A percentile compares a stretch with the other conserved stretches of the same genome.
phyloP scores from a whole-genome alignment of 2,797 vertebrate species.

The Decapterus maruadsi region DNA sequence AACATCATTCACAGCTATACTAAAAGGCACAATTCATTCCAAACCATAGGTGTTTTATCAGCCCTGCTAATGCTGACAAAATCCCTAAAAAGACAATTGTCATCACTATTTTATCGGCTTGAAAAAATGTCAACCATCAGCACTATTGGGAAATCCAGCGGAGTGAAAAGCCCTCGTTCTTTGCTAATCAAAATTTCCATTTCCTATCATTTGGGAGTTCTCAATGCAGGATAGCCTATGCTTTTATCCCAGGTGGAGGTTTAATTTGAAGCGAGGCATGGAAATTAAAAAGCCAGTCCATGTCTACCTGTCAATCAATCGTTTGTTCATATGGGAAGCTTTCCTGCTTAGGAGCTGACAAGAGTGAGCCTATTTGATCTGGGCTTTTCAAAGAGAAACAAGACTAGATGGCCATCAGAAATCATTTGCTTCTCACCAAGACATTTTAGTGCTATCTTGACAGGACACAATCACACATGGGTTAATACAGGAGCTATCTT shows the following conservation, averaged over 20 bases:
- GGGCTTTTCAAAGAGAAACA: slow-evolving; percentile 81
- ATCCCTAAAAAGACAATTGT: slow-evolving; percentile 83
- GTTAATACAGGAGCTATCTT: slow-evolving; percentile 81
- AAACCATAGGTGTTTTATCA: slow-evolving; percentile 67
- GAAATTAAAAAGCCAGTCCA: slow-evolving; percentile 88
- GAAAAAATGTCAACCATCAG: slow-evolving; percentile 81
- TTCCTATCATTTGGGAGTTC: slow-evolving; percentile 81
- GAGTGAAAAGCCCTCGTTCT: slow-evolving; percentile 80
- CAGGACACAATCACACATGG: slow-evolving; percentile 81
- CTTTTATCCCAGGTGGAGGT: slow-evolving; percentile 92
- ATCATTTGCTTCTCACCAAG: slow-evolving; percentile 83
- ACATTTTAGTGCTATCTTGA: slow-evolving; percentile 79
- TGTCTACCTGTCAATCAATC: slow-evolving; percentile 92
- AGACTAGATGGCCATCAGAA: slow-evolving; percentile 87
- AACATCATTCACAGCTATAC: slow-evolving; percentile 31
- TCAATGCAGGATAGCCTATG: slow-evolving; percentile 78
- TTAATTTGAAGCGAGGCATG: slow-evolving; percentile 89
- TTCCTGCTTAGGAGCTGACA: slow-evolving; percentile 68
- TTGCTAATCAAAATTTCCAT: slow-evolving; percentile 84
- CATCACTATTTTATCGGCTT: slow-evolving; percentile 87
- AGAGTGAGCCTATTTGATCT: slow-evolving; percentile 90
- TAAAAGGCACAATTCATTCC: slow-evolving; percentile 45
- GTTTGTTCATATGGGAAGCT: slow-evolving; percentile 73
- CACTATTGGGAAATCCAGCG: slow-evolving; percentile 79
- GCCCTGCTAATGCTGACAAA: slow-evolving; percentile 73